Conservation (phyloP, 2,113 vertebrate species). For the Nerophis lumbriciformis region DNA sequence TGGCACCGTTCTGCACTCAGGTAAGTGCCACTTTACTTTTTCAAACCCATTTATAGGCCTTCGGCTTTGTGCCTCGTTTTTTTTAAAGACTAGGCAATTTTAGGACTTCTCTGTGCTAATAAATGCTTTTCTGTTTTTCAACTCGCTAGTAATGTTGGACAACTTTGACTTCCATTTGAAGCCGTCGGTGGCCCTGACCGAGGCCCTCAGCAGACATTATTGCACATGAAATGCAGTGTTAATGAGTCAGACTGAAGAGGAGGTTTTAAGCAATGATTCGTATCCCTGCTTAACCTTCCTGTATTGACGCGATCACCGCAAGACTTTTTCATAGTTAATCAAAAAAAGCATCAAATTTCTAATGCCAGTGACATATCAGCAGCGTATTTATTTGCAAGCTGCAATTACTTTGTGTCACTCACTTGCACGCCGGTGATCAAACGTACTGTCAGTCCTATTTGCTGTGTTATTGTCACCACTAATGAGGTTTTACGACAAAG, state of each 20-base stretch:
- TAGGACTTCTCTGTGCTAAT: slow-evolving; percentile 16
- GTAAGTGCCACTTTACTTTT: background rate
- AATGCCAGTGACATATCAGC: background rate
- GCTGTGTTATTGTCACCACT: slow-evolving; percentile 23
- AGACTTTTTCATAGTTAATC: slow-evolving; percentile 16
- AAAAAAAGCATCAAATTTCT: background rate
- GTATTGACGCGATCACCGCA: slow-evolving; percentile 6
- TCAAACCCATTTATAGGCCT: background rate
- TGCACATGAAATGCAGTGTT: slow-evolving; percentile 63
- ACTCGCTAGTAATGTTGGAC: slow-evolving; percentile 41
- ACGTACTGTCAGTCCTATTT: slow-evolving; percentile 48
- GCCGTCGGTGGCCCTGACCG: slow-evolving; percentile 57
- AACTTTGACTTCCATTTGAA: slow-evolving; percentile 67
- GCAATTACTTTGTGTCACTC: slow-evolving; percentile 52
- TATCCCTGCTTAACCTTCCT: slow-evolving; percentile 32
- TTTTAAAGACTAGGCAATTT: background rate
- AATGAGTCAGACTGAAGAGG: slow-evolving; percentile 55
- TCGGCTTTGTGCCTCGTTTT: background rate
- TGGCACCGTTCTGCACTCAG: background rate
- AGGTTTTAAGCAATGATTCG: slow-evolving; percentile 57
- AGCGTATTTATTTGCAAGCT: slow-evolving; percentile 18
- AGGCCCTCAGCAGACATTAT: slow-evolving; percentile 64
- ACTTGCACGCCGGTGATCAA: slow-evolving; percentile 39
- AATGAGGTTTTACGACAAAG: no score
- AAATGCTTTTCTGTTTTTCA: slow-evolving; percentile 35